Percentiles rank a stretch among this genome's conserved stretches.
These are phyloP conservation scores for Psephotus haematonotus DNA, from an alignment of 2,113 vertebrate genomes.

Conservation along the genomic window DNA sequence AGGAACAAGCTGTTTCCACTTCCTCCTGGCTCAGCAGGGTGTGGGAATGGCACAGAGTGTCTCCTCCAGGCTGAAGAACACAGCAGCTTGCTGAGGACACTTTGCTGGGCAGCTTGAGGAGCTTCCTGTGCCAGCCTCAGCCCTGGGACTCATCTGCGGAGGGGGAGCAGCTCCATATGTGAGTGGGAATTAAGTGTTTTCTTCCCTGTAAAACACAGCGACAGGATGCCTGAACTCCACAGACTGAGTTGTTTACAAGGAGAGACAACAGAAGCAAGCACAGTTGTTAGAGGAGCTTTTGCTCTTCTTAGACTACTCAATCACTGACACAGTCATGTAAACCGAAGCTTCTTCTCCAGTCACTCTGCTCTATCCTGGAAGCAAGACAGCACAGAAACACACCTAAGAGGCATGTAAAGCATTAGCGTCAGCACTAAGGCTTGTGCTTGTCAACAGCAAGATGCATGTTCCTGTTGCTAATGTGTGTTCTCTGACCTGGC, in stretches of 20 bases:
- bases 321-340: not conserved
- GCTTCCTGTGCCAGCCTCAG: not conserved
- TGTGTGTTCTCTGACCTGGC: not conserved
- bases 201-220: not conserved
- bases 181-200: not conserved
- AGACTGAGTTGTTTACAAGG: not conserved
- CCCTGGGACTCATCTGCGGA: not conserved
- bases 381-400: not conserved
- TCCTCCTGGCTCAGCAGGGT: not conserved
- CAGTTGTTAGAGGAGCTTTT: not conserved
- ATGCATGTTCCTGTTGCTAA: fast-evolving
- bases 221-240: not conserved
- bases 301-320: not conserved
- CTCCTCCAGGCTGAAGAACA: not conserved
- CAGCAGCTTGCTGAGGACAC: not conserved
- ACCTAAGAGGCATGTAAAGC: not conserved
- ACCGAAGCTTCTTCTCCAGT: not conserved
- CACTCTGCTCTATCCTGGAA: not conserved
- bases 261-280: not conserved
- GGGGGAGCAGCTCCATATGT: not conserved
- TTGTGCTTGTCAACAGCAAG: not conserved
- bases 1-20: not conserved
- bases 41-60: not conserved
- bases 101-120: not conserved
- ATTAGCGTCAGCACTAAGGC: not conserved